Conservation (phyloP, 2,113 vertebrate species). For the Labeo rohita region DNA sequence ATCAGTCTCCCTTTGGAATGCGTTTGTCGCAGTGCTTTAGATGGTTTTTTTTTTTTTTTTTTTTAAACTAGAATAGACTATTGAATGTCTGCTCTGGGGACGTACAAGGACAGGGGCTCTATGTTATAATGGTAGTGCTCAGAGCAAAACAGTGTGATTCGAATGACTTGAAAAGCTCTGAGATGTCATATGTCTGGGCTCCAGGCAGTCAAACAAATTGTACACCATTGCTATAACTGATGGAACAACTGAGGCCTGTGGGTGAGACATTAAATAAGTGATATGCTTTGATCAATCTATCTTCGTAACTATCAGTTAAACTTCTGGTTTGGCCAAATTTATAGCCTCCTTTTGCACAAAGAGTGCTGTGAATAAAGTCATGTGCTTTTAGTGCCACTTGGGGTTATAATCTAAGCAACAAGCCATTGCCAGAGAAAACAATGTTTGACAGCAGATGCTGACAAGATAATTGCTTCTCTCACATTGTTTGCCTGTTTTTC, state of each 20-base stretch:
- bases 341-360: not conserved
- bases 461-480: slow-evolving; percentile 26
- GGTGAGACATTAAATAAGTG: not conserved
- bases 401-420: slow-evolving; percentile 13
- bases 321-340: not conserved
- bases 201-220: not conserved
- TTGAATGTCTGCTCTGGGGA: not conserved
- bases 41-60: not conserved
- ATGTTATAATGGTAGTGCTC: slow-evolving; percentile 9
- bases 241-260: not conserved
- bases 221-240: not conserved
- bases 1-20: slow-evolving; percentile 1
- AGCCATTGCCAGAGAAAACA: slow-evolving; percentile 8
- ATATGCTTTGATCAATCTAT: not conserved
- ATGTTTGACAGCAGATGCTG: not conserved
- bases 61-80: not conserved
- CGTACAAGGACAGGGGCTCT: not conserved
- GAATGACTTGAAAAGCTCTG: slow-evolving; percentile 15
- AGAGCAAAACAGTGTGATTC: not conserved
- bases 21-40: not conserved
- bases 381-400: not conserved
- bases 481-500: not conserved
- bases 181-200: slow-evolving; percentile 30
- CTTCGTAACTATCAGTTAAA: not conserved
- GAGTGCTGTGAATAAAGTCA: not conserved